These are phyloP conservation scores for Drosophila subpulchrella DNA, from an alignment of 1,140 invertebrate genomes.

Conservation along the genomic window DNA sequence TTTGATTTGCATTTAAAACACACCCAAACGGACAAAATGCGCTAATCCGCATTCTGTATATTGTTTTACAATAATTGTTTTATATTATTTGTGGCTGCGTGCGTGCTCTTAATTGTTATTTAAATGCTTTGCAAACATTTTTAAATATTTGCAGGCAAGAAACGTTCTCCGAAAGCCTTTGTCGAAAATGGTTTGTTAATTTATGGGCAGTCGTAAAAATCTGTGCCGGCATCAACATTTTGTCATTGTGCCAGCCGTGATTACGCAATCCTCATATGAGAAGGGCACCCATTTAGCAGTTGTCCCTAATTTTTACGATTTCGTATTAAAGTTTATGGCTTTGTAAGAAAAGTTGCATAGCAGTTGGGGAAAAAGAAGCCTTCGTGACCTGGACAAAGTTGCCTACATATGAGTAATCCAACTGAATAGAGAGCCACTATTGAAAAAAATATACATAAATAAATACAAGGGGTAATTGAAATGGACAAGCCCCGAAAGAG, in stretches of 20 bases:
- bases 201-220: constrained; percentile 66
- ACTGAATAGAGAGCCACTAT: not conserved
- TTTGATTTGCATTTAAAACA: constrained; percentile 76
- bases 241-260: constrained; percentile 65
- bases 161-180: constrained; percentile 21
- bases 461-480: no score
- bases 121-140: constrained; percentile 66
- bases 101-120: constrained; percentile 63
- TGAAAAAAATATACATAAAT: no score
- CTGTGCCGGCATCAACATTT: constrained; percentile 53
- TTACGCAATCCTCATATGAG: constrained; percentile 58
- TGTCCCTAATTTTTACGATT: constrained; percentile 60
- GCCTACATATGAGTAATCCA: constrained; percentile 9
- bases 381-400: constrained; percentile 21
- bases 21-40: constrained; percentile 40
- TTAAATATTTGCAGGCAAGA: constrained; percentile 42
- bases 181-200: constrained; percentile 67
- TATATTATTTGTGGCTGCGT: constrained; percentile 25
- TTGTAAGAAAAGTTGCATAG: not conserved
- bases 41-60: constrained; percentile 59
- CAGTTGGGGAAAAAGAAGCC: constrained; percentile 2
- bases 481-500: constrained; percentile 9
- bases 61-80: constrained; percentile 30
- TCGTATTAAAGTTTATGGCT: constrained; percentile 66
- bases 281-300: constrained; percentile 15